These are phyloP conservation scores for Montipora foliosa DNA, from an alignment of 64 coral and sea anemone genomes.

Conservation along the genomic window DNA sequence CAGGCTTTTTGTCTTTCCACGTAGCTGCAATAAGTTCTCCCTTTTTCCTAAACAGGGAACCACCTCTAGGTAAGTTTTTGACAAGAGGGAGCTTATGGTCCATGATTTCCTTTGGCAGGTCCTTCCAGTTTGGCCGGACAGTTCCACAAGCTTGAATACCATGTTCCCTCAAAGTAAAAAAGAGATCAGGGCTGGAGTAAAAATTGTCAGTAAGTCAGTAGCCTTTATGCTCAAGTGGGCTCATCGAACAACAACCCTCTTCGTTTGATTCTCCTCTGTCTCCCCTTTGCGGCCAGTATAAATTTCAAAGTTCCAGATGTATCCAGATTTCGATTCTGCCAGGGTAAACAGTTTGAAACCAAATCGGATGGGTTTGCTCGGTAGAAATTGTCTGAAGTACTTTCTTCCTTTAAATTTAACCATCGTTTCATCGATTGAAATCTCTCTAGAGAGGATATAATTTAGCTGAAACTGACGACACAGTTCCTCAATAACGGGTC, in stretches of 20 bases:
- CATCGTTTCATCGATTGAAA: slow-evolving; percentile 50
- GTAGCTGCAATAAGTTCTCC: slow-evolving; percentile 13
- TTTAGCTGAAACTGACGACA: slow-evolving; percentile 24
- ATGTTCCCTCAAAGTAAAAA: slow-evolving; percentile 5
- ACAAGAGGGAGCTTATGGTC: not conserved
- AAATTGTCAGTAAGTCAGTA: slow-evolving; percentile 48
- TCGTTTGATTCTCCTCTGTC: slow-evolving; percentile 14
- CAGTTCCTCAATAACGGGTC: slow-evolving; percentile 9
- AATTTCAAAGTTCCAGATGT: slow-evolving; percentile 20
- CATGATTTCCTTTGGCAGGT: slow-evolving; percentile 44
- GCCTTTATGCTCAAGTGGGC: slow-evolving; percentile 13
- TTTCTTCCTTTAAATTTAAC: slow-evolving; percentile 54
- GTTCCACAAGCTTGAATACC: slow-evolving; percentile 62
- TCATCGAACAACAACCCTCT: not conserved
- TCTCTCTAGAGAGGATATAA: slow-evolving; percentile 7
- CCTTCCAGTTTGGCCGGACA: not conserved
- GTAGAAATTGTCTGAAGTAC: slow-evolving; percentile 46
- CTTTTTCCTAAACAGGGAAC: slow-evolving; percentile 5
- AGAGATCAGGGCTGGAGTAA: slow-evolving; percentile 8
- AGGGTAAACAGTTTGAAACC: slow-evolving; percentile 42
- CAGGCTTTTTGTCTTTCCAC: slow-evolving; percentile 62
- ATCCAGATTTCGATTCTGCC: slow-evolving; percentile 38
- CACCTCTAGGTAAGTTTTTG: not conserved
- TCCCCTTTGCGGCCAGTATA: slow-evolving; percentile 40
- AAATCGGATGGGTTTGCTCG: slow-evolving; percentile 12